phyloP scores from a whole-genome alignment of 2,888 invertebrate genomes.

The Tetragnatha montana region DNA sequence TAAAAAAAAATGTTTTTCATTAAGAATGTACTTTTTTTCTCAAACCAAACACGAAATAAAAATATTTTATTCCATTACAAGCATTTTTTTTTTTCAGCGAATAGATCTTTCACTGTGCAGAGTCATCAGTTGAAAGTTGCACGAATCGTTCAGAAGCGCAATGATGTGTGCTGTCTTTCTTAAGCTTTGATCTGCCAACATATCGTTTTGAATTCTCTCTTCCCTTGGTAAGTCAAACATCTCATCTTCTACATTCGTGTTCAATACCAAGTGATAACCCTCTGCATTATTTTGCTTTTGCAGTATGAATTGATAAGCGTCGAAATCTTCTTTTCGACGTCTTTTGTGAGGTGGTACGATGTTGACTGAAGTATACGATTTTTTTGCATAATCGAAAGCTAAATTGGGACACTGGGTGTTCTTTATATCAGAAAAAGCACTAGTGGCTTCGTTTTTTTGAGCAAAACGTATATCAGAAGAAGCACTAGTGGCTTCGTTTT shows the following conservation, averaged over 20 bases:
- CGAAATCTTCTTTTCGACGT: neutral
- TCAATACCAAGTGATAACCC: neutral
- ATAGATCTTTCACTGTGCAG: conserved; percentile 1
- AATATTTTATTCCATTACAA: too few relatives aligned
- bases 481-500: neutral
- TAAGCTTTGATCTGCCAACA: neutral
- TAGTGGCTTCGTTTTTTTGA: too few relatives aligned
- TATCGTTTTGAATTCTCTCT: conserved; percentile 7
- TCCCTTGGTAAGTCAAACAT: conserved; percentile 3
- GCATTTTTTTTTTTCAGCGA: neutral
- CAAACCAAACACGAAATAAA: too few relatives aligned
- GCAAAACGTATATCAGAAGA: too few relatives aligned
- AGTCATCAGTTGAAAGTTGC: conserved; percentile 1
- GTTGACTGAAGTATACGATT: neutral
- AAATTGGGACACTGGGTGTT: neutral
- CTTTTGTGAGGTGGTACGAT: neutral
- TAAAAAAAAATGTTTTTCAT: too few relatives aligned
- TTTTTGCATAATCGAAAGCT: neutral
- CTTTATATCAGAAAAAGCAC: too few relatives aligned
- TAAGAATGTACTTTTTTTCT: too few relatives aligned
- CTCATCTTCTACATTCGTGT: neutral
- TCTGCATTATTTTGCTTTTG: neutral
- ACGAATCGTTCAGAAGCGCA: neutral
- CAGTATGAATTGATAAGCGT: conserved; percentile 6
- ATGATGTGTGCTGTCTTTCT: conserved; percentile 3